phyloP scores from a whole-genome alignment of 2,113 vertebrate genomes.

The Scomber japonicus region DNA sequence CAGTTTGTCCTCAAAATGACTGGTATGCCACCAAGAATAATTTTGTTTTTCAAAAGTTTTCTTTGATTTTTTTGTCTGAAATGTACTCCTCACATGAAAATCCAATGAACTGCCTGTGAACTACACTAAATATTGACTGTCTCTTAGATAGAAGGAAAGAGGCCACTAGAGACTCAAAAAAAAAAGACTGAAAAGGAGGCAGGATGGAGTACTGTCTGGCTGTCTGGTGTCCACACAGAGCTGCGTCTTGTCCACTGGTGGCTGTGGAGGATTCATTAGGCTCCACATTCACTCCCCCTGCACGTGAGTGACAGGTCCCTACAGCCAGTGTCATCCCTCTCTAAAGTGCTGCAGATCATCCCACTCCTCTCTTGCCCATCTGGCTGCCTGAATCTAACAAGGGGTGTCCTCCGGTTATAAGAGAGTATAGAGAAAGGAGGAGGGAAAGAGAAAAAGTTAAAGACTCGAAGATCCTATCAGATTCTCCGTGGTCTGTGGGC shows the following conservation, averaged over 20 bases:
- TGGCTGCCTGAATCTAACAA: constrained; percentile 85
- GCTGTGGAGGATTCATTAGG: constrained; percentile 83
- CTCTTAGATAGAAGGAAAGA: constrained; percentile 16
- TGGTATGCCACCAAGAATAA: not conserved
- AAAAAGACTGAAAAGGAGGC: constrained; percentile 67
- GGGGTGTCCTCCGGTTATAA: constrained; percentile 75
- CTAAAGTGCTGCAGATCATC: constrained; percentile 55
- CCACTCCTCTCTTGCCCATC: constrained; percentile 88
- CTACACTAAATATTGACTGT: not conserved
- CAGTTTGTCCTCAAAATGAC: not conserved
- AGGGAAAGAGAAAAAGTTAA: constrained; percentile 68
- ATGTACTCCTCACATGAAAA: constrained; percentile 1
- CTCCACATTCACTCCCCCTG: constrained; percentile 75
- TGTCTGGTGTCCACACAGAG: constrained; percentile 82
- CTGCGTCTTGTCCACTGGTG: constrained; percentile 82
- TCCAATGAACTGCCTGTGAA: not conserved
- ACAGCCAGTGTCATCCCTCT: constrained; percentile 76
- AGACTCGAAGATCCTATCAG: constrained; percentile 79
- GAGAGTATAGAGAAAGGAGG: constrained; percentile 62
- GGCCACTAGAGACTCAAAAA: constrained; percentile 23
- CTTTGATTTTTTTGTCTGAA: not conserved
- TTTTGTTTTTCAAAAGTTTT: not conserved
- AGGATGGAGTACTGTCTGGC: constrained; percentile 68
- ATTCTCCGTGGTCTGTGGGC: constrained; percentile 90
- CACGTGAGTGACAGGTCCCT: constrained; percentile 81